Evolutionary conservation across 2,797 vertebrate species (phyloP).

Genomic region (Pseudopleuronectes americanus): DNA sequence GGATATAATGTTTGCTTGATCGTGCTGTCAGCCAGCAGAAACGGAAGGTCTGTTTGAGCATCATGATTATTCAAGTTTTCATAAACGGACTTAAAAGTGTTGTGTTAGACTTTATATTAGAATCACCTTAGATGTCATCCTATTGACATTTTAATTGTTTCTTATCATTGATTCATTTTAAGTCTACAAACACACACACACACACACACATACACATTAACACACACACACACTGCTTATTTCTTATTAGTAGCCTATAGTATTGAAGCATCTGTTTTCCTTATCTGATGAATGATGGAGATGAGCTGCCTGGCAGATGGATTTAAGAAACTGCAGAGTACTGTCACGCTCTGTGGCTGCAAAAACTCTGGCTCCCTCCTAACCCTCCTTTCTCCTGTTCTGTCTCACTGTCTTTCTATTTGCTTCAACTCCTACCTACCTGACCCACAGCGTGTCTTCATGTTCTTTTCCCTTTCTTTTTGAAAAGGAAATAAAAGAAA

Average conservation of each 20-base stretch:
- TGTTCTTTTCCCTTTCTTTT: background rate
- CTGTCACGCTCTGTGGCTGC: slow-evolving; percentile 63
- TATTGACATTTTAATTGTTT: slow-evolving; percentile 25
- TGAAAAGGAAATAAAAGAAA: background rate
- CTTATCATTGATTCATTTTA: background rate
- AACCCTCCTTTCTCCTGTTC: slow-evolving; percentile 2
- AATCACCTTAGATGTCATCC: slow-evolving; percentile 8
- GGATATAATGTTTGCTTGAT: slow-evolving; percentile 55
- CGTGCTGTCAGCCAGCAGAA: slow-evolving; percentile 35
- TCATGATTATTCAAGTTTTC: slow-evolving; percentile 31
- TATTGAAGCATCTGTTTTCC: slow-evolving; percentile 27
- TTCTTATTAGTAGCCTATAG: slow-evolving; percentile 11
- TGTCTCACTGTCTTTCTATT: slow-evolving; percentile 8
- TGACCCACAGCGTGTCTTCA: background rate
- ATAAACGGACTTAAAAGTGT: slow-evolving; percentile 25
- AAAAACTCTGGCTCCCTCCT: slow-evolving; percentile 26
- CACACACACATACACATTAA: background rate
- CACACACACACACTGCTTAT: no score
- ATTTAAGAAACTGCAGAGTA: slow-evolving; percentile 67
- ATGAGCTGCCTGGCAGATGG: slow-evolving; percentile 57
- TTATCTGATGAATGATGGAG: slow-evolving; percentile 14
- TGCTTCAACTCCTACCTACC: slow-evolving; percentile 7
- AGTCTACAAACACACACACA: background rate
- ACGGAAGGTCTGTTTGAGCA: slow-evolving; percentile 9
- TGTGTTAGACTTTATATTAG: slow-evolving; percentile 9